These are phyloP conservation scores for Typhlichthys subterraneus DNA, from an alignment of 2,797 vertebrate genomes.

Conservation along the genomic window DNA sequence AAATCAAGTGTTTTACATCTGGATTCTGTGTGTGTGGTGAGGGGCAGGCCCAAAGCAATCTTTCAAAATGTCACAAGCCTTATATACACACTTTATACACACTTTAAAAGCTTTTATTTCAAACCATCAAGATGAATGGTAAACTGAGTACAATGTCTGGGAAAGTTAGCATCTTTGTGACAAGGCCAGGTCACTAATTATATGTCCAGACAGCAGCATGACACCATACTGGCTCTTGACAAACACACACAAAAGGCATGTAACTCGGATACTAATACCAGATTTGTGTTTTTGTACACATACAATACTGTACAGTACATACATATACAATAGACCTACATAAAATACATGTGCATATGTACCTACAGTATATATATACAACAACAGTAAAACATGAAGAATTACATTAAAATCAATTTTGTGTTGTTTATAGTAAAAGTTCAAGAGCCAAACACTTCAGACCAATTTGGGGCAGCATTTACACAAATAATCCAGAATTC, in stretches of 20 bases:
- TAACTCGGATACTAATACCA: background rate
- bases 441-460: too few relatives aligned
- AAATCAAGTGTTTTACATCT: background rate
- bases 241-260: slow-evolving; percentile 1
- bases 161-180: background rate
- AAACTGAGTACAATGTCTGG: background rate
- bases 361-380: too few relatives aligned
- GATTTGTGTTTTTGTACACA: background rate
- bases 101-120: slow-evolving; percentile 4
- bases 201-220: background rate
- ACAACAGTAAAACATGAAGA: too few relatives aligned
- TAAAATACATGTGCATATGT: too few relatives aligned
- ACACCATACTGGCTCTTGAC: background rate
- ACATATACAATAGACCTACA: background rate
- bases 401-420: too few relatives aligned
- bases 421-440: too few relatives aligned
- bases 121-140: background rate
- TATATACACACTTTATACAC: background rate
- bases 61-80: background rate
- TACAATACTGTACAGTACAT: background rate
- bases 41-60: background rate
- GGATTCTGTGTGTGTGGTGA: background rate
- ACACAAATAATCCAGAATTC: too few relatives aligned
- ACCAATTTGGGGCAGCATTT: too few relatives aligned
- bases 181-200: background rate